These are phyloP conservation scores for Mesoligia furuncula DNA, from an alignment of 2,888 invertebrate genomes.

Conservation along the genomic window DNA sequence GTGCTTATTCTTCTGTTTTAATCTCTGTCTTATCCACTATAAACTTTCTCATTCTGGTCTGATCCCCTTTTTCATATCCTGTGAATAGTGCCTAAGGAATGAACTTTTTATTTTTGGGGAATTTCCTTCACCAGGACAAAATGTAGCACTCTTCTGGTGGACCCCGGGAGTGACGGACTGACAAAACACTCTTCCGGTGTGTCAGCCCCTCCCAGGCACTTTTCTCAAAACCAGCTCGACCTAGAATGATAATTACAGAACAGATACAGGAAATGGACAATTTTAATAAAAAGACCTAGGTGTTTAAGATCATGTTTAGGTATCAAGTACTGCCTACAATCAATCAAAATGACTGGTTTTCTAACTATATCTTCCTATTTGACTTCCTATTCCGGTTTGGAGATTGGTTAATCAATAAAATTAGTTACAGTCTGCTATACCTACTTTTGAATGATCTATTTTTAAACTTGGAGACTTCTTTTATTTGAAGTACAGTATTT, in stretches of 20 bases:
- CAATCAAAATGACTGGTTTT: constrained; percentile 21
- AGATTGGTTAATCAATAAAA: neutral
- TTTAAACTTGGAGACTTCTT: neutral
- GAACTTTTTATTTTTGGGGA: neutral
- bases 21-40: no score
- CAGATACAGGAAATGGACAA: constrained; percentile 26
- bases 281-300: constrained; percentile 9
- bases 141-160: no score
- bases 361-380: neutral
- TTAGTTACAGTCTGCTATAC: neutral
- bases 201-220: neutral
- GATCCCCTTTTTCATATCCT: neutral
- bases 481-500: neutral
- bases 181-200: neutral
- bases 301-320: neutral
- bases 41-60: no score
- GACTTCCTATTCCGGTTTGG: constrained; percentile 45
- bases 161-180: no score
- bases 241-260: constrained; percentile 21
- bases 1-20: no score
- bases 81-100: neutral
- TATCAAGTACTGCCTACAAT: constrained; percentile 6
- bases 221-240: constrained; percentile 2
- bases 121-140: neutral
- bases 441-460: neutral